Base-by-base conservation (phyloP, 2,797 vertebrate genomes). In the Xerus rutilus region DNA sequence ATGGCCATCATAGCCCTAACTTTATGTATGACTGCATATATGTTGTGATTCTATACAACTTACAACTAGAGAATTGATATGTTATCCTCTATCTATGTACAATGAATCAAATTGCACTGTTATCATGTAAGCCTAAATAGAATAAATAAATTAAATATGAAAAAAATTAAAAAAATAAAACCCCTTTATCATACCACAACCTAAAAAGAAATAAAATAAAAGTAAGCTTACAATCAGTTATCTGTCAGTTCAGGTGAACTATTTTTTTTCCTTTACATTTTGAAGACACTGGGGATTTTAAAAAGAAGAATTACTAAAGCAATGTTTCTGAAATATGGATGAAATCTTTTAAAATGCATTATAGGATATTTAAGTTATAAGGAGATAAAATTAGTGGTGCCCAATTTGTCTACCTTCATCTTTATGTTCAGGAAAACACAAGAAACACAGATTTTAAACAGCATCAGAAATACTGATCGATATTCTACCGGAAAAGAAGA, bases 221-320 rank as follows among this genome's bases (percentile, higher is more conserved):
- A 69, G 5, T 77, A 70, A 70, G 77, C 64, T 76, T 69, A 91
- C 82, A 54, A 77, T 45, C 20, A 93, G 82, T 82, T 81, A 70
- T 43, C 35, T 39, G 10, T 67, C 47, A 83, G 18, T 35, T 79
- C 35, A 74, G 83, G 49, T 65, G 4, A 93, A 85, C 47, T 35
- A 20, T 64, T 69, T 25, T 64, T 49, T 94, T 93, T 57, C 20
- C 23, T 54, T 91, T 94, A 86, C 91, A 93, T 84, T 79, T 64
- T 69, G 77, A 88, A 94, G 81, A 67, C 35, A 89, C 11, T 92
- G 12, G 15, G 43, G 17, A 85, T 89, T 90, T 47, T 64, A 67
- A 20, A 70, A 93, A 72, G 23, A 30, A 30, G 83, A 91, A 87
- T 89, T 72, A 82, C 65, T 49, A 91, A 96, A 82, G 25, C 25